Base-by-base conservation (phyloP, 1,140 invertebrate species). In the Lycorma delicatula region DNA sequence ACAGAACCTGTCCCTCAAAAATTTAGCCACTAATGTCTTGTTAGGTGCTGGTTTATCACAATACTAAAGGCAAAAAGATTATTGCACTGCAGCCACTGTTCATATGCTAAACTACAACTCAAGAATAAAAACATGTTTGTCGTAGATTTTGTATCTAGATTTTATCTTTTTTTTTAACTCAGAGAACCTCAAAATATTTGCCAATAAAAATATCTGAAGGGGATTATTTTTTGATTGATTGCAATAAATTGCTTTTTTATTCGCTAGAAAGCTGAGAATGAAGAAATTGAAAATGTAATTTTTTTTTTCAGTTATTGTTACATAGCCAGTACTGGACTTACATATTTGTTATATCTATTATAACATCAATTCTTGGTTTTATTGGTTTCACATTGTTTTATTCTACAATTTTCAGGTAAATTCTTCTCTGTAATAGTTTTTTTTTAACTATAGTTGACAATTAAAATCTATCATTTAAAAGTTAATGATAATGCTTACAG, bases 321-420 rank as follows among this genome's bases (percentile, higher is more conserved):
- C 52, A 54, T 23, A 54, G 52, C 13, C 34, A 23, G n/a, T 54
- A 23, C 52, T 54, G 52, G 52, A 54, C 52, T 23, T 13, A 16
- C 18, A 18, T 54, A 4, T 54, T 54, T 36, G 22, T 54, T 1
- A 13, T 54, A 11, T 38, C 52, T 22, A 44, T 22, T 1, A 4
- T 13, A 5, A 20, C 23, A 5, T 44, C 41, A 16, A 22, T 44
- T 20, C 41, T 44, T 7, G 41, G 41, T 20, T 44, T 44, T 11
- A 16, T 44, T 3, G 23, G 18, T 20, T 44, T 44, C 11, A 20
- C 41, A 5, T 44, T 20, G 16, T 6, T 44, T 9, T 44, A 44
- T 44, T 44, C 41, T 20, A 44, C 23, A 9, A 20, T 44, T 22
- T 44, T 44, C 41, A 44, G 13, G 41, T 44, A 44, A 44, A 22